Evolutionary conservation across 2,888 invertebrate genomes (phyloP).

Genomic region (Microctonus hyperodae): DNA sequence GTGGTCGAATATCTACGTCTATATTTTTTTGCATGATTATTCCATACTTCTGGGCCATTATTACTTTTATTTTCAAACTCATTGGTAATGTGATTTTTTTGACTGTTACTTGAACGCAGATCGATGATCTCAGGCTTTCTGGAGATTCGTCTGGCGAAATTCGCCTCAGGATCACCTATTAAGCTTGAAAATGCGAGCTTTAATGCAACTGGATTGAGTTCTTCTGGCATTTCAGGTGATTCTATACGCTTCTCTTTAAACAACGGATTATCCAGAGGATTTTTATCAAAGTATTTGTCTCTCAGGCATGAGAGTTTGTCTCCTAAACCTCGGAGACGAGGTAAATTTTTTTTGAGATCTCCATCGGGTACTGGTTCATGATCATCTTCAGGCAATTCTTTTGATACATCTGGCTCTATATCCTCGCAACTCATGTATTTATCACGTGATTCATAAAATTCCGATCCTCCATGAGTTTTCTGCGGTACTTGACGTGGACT

Average conservation of each 20-base stretch:
- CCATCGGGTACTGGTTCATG: constrained; percentile 48
- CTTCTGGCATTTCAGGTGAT: constrained; percentile 46
- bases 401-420: constrained; percentile 52
- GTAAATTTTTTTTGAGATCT: constrained; percentile 49
- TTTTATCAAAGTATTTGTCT: constrained; percentile 76
- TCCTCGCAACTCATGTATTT: constrained; percentile 58
- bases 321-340: constrained; percentile 71
- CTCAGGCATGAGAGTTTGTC: constrained; percentile 79
- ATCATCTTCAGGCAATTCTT: constrained; percentile 51
- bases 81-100: constrained; percentile 11
- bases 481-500: constrained; percentile 70
- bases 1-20: constrained; percentile 28
- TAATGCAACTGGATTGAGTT: constrained; percentile 47
- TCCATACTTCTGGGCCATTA: constrained; percentile 8
- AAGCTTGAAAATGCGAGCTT: constrained; percentile 47
- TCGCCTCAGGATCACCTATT: constrained; percentile 44
- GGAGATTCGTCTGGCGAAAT: constrained; percentile 43
- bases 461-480: constrained; percentile 72
- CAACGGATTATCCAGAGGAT: constrained; percentile 79
- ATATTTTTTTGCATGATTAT: constrained; percentile 16
- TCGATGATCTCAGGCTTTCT: constrained; percentile 49
- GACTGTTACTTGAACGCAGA: constrained; percentile 22
- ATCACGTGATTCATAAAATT: constrained; percentile 74
- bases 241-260: constrained; percentile 65
- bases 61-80: constrained; percentile 23